Conservation (phyloP, 1,140 invertebrate genomes). For the Scaptomyza montana region DNA sequence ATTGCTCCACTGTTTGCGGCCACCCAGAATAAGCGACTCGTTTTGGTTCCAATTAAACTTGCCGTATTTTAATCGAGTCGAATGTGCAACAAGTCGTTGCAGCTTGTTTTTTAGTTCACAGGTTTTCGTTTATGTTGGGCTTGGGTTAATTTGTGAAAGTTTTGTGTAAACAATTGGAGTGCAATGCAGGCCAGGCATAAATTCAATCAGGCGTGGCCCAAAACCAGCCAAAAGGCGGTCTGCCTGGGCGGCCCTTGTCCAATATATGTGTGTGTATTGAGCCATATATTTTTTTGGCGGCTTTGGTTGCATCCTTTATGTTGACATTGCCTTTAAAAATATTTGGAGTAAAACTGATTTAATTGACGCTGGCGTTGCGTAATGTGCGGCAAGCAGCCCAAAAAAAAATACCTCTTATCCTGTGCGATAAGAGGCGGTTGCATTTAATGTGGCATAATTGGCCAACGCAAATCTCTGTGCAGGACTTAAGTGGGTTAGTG, state of each 20-base stretch:
- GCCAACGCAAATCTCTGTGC: constrained; percentile 46
- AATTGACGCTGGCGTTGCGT: constrained; percentile 79
- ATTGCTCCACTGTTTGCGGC: constrained; percentile 45
- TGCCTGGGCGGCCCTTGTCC: constrained; percentile 57
- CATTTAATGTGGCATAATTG: constrained; percentile 78
- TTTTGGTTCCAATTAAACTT: constrained; percentile 75
- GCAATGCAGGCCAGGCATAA: constrained; percentile 62
- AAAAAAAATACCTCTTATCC: constrained; percentile 20
- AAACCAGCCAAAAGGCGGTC: constrained; percentile 36
- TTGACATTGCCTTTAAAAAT: constrained; percentile 76
- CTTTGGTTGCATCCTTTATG: constrained; percentile 24
- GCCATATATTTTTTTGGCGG: constrained; percentile 28
- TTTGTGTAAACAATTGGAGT: constrained; percentile 76
- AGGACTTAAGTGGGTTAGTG: constrained; percentile 75
- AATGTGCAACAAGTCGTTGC: constrained; percentile 39
- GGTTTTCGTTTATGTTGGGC: constrained; percentile 17
- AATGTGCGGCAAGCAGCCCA: constrained; percentile 49
- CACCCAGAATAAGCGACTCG: constrained; percentile 75
- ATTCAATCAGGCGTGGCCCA: constrained; percentile 77
- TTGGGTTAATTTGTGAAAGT: constrained; percentile 80
- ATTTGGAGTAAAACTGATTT: constrained; percentile 82
- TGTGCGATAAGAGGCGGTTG: constrained; percentile 65
- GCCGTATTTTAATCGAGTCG: constrained; percentile 78
- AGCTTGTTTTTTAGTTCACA: constrained; percentile 49
- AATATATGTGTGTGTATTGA: constrained; percentile 53